Conservation (phyloP, 2,113 vertebrate genomes). For the Parotia lawesii region DNA sequence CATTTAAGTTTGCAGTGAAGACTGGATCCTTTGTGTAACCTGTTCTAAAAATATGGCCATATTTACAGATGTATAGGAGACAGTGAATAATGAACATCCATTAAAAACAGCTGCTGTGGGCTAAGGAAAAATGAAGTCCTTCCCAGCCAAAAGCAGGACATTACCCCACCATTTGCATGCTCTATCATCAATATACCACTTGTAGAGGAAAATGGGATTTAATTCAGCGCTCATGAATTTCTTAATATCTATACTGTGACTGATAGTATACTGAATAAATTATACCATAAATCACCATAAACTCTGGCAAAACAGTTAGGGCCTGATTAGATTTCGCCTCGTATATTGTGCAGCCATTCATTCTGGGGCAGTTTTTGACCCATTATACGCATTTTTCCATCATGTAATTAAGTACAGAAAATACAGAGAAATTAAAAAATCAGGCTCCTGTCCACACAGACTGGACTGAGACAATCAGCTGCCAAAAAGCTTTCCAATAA, state of each 20-base stretch:
- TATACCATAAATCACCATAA: not conserved
- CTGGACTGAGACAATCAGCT: not conserved
- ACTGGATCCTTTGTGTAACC: not conserved
- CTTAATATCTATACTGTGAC: not conserved
- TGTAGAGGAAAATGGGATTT: not conserved
- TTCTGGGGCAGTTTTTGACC: not conserved
- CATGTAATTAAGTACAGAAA: not conserved
- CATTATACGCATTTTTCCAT: not conserved
- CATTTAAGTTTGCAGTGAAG: not conserved
- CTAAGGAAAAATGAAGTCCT: not conserved
- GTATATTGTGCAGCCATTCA: not conserved
- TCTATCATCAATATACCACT: not conserved
- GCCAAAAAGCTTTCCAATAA: not conserved
- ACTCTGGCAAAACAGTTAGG: not conserved
- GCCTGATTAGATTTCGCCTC: not conserved
- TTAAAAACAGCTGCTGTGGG: not conserved
- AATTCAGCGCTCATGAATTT: not conserved
- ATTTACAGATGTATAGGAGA: fast-evolving
- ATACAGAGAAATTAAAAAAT: not conserved
- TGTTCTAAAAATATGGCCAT: not conserved
- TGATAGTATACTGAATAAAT: not conserved
- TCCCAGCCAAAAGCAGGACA: not conserved
- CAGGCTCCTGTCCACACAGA: not conserved
- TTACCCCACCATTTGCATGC: not conserved
- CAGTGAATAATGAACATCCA: not conserved